These are phyloP conservation scores for Canis aureus DNA, from an alignment of 2,113 vertebrate genomes.

Conservation along the genomic window DNA sequence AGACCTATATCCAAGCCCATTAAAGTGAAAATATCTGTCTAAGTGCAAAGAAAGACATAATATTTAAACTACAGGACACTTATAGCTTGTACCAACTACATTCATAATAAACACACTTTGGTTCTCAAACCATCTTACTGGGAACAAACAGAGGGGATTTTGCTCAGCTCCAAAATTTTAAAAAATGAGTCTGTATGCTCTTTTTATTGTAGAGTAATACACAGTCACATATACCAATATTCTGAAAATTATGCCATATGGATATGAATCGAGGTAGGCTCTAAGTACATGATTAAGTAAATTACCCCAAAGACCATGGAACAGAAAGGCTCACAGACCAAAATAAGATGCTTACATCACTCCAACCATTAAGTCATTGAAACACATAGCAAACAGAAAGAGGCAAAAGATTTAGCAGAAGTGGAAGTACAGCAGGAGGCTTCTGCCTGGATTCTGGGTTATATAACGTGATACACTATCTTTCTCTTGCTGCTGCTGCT, in stretches of 20 bases:
- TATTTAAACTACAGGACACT: conserved; percentile 58
- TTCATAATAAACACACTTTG: conserved; percentile 33
- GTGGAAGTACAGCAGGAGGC: background rate
- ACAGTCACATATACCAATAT: conserved; percentile 42
- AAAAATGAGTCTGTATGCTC: background rate
- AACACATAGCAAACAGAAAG: conserved; percentile 47
- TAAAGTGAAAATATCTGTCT: conserved; percentile 50
- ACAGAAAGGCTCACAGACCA: conserved; percentile 51
- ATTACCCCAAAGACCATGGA: conserved; percentile 43
- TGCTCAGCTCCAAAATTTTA: background rate
- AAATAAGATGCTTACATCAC: conserved; percentile 54
- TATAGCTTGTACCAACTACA: conserved; percentile 2
- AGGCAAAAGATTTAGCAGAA: background rate
- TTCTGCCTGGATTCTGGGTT: background rate
- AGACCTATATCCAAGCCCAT: conserved; percentile 50
- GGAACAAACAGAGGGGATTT: conserved; percentile 1
- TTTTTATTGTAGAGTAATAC: conserved; percentile 48
- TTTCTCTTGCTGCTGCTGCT: background rate
- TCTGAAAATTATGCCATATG: conserved; percentile 41
- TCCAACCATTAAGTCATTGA: conserved; percentile 62
- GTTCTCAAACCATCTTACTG: conserved; percentile 10
- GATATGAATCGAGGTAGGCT: conserved; percentile 9
- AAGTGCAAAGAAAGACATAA: conserved; percentile 40
- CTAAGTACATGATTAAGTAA: conserved; percentile 58
- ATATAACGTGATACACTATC: background rate